Conservation (phyloP, 2,888 invertebrate species). For the Nomada ruficornis region DNA sequence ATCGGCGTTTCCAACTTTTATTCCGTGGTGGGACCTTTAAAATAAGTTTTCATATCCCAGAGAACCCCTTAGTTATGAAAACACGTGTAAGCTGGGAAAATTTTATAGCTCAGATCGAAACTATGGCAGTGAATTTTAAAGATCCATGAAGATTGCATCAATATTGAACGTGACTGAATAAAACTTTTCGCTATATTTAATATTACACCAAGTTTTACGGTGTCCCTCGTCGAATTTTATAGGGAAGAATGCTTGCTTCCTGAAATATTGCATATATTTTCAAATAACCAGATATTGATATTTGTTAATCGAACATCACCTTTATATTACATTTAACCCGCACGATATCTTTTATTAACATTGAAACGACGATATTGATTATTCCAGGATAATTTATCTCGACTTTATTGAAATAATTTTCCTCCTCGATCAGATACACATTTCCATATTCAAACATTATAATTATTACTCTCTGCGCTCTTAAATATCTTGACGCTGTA, state of each 20-base stretch:
- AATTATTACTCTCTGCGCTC: background rate
- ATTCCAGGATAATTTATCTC: too few species aligned
- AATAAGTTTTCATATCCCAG: constrained; percentile 21
- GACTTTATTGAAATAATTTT: too few species aligned
- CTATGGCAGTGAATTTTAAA: constrained; percentile 20
- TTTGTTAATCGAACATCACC: too few species aligned
- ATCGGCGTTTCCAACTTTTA: constrained; percentile 9
- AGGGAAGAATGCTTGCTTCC: too few species aligned
- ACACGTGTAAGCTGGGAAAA: constrained; percentile 10
- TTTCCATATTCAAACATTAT: background rate
- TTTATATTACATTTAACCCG: too few species aligned
- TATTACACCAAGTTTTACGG: background rate
- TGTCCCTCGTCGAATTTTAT: background rate
- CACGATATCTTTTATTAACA: too few species aligned
- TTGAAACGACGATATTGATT: too few species aligned
- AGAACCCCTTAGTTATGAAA: constrained; percentile 24
- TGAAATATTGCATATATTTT: too few species aligned
- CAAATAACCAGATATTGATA: too few species aligned
- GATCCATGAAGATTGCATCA: constrained; percentile 2
- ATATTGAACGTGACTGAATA: constrained; percentile 12
- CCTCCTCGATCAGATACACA: too few species aligned
- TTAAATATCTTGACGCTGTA: background rate
- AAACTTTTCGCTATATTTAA: background rate
- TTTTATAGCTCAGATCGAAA: constrained; percentile 9
- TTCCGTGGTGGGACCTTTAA: background rate